Evolutionary conservation across 2,888 invertebrate species (phyloP).

Genomic region (Thelaira solivaga): DNA sequence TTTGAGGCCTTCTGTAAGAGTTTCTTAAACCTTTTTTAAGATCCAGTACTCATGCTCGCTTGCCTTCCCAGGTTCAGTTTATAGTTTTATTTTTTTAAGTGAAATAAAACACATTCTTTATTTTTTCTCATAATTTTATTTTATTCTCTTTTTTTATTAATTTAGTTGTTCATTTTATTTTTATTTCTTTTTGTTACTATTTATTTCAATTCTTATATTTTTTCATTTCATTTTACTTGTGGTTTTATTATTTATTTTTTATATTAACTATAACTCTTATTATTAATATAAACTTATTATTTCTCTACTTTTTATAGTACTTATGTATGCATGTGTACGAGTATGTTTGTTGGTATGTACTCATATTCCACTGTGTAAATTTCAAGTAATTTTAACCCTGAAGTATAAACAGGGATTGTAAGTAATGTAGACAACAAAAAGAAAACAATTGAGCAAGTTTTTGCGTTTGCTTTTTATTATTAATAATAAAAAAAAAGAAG

Average conservation of each 20-base stretch:
- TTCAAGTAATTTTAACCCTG: no score
- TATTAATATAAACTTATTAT: slow-evolving; percentile 60
- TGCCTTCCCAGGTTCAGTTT: no score
- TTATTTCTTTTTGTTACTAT: slow-evolving; percentile 42
- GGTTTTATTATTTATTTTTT: no score
- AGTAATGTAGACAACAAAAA: slow-evolving; percentile 51
- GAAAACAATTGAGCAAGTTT: slow-evolving; percentile 53
- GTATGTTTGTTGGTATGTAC: slow-evolving; percentile 19
- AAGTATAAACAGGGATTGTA: no score
- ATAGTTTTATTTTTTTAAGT: background rate
- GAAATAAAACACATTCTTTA: background rate
- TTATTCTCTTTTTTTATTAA: background rate
- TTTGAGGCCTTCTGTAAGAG: no score
- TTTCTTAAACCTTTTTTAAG: no score
- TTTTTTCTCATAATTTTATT: background rate
- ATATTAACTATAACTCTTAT: slow-evolving; percentile 62
- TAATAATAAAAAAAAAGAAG: no score
- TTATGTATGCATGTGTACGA: slow-evolving; percentile 21
- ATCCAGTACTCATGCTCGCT: no score
- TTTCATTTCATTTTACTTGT: slow-evolving; percentile 16
- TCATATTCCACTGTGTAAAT: no score
- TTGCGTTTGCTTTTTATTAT: slow-evolving; percentile 13
- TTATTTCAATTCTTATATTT: slow-evolving; percentile 49
- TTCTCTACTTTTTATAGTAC: slow-evolving; percentile 47
- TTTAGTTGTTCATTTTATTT: slow-evolving; percentile 46